phyloP scores from a whole-genome alignment of 2,113 vertebrate genomes.

The Sander lucioperca region DNA sequence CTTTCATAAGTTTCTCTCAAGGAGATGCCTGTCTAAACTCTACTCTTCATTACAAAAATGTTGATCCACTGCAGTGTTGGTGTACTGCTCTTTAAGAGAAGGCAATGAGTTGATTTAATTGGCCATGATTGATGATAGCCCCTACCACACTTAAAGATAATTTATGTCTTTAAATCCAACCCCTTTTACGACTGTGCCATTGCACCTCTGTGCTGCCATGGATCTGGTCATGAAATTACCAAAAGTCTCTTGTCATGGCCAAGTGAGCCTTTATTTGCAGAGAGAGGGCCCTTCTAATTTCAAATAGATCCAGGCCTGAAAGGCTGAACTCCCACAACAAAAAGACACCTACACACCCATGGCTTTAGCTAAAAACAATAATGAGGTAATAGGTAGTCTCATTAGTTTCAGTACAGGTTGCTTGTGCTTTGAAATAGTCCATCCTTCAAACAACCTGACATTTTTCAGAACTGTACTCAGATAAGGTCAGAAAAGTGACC shows the following conservation, averaged over 20 bases:
- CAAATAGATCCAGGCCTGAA: constrained; percentile 24
- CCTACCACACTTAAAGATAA: constrained; percentile 1
- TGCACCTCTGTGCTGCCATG: not conserved
- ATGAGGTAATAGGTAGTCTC: constrained; percentile 36
- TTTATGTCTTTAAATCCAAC: constrained; percentile 24
- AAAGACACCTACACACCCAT: constrained; percentile 26
- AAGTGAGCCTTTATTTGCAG: constrained; percentile 17
- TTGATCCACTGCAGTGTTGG: not conserved
- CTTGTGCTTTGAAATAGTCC: constrained; percentile 31
- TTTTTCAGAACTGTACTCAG: constrained; percentile 35
- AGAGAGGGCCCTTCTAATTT: constrained; percentile 13
- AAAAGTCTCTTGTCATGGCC: constrained; percentile 3
- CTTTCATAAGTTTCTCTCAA: constrained; percentile 7
- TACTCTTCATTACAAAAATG: constrained; percentile 1
- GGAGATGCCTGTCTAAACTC: not conserved
- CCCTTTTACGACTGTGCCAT: not conserved
- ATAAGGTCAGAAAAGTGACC: constrained; percentile 38
- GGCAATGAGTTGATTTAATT: constrained; percentile 17
- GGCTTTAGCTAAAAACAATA: constrained; percentile 29
- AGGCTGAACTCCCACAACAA: constrained; percentile 4
- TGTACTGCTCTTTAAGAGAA: constrained; percentile 14
- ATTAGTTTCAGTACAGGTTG: constrained; percentile 53
- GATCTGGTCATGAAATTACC: constrained; percentile 16
- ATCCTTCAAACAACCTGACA: constrained; percentile 46
- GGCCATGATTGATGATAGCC: constrained; percentile 25